Evolutionary conservation across 2,797 vertebrate species (phyloP), one percentile per base, ranked within the genome.

Genomic region (Intellagama lesueurii): DNA sequence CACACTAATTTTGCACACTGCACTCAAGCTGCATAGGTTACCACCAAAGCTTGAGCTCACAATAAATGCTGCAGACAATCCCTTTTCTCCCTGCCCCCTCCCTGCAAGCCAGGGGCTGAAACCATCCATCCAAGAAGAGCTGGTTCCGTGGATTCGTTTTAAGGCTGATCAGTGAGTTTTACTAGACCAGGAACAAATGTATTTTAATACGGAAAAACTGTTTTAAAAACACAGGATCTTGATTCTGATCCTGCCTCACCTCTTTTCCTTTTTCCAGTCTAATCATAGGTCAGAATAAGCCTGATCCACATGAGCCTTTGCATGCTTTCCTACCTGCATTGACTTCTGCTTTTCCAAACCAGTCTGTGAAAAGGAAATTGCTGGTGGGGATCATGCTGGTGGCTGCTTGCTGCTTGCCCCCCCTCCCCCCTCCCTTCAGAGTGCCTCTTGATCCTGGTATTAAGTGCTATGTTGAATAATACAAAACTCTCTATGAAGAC

Each of bases 361-460:
- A 66, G 85, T 47, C 40, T 70, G 72, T 30, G 73, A 79, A 92
- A 40, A 87, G 80, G 19, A 64, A 24, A 17, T 44, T 91, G 47
- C 89, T 93, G 89, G 44, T 69, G 22, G 87, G 91, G 89, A 93
- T 35, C 88, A 68, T 47, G 32, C 35, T 16, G 87, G 90, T 92
- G 92, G 91, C 89, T 93, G 94, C 95, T 95, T 93, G 93, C 94
- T 95, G 94, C 93, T 94, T 94, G 90, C 87, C 93, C 93, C 91
- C 85, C 79, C 88, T 90, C 73, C 72, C 93, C 56, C 47, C 81
- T 88, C 90, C 32, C 0, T 90, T 88, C 92, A 0, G 96, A 97
- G 97, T 97, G 96, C 97, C 97, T 96, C 94, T 95, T 91, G 92
- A 89, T 91, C 89, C 94, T 64, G 81, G 95, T 95, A 85, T 79